Percentiles rank a stretch among this genome's conserved stretches.
phyloP scores from a whole-genome alignment of 2,113 vertebrate species.

The Leuciscus idus region DNA sequence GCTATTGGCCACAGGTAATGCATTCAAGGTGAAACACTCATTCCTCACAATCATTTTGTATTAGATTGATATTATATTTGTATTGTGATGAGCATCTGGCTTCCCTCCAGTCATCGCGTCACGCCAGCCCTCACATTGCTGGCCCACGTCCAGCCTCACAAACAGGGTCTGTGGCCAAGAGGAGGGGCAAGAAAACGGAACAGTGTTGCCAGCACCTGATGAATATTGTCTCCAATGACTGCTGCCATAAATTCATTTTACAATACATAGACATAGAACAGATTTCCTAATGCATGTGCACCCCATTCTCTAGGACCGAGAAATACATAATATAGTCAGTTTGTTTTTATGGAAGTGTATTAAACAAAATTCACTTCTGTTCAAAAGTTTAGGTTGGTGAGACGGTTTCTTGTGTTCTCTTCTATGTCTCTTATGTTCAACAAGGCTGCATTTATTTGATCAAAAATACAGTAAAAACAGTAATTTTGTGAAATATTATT shows the following conservation, averaged over 20 bases:
- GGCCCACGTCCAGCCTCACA: background rate
- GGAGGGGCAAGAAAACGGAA: background rate
- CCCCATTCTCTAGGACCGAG: background rate
- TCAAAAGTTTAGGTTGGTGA: background rate
- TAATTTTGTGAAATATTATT: background rate
- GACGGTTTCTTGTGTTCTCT: background rate
- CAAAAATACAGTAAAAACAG: too few species aligned
- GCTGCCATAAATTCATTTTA: background rate
- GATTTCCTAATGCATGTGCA: background rate
- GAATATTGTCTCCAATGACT: background rate
- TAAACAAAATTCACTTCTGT: background rate
- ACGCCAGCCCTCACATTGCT: background rate
- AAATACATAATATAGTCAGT: background rate
- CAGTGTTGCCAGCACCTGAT: constrained; percentile 6
- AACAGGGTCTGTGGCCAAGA: background rate
- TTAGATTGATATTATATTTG: background rate
- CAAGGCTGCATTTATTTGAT: background rate
- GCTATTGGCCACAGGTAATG: background rate
- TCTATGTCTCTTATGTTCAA: background rate
- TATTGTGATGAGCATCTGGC: constrained; percentile 26
- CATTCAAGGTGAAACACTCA: background rate
- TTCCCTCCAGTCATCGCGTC: background rate
- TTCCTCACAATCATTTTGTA: background rate
- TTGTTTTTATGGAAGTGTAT: background rate
- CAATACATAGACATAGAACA: background rate